Evolutionary conservation across 2,113 vertebrate species (phyloP), one percentile per base, ranked within the genome.

Genomic region (Emydocephalus ijimae): DNA sequence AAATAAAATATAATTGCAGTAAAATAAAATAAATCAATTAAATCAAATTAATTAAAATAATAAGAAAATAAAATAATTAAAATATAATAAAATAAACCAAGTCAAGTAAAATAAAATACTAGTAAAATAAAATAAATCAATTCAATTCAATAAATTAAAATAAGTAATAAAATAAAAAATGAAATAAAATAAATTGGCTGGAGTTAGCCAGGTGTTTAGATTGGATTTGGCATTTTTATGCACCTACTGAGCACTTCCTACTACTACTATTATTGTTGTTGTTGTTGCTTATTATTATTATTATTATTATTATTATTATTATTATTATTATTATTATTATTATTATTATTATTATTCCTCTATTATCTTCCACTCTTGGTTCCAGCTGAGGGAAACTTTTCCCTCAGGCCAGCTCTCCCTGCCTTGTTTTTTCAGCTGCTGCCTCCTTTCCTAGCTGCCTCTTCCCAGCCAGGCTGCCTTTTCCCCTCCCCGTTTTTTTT

Each of bases 211-310:
- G 10, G 29, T 29, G 3, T 64, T 64, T 64, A 64, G 26, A 64
- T 4, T 29, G 61, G 26, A 64, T 29, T 64, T 64, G 61, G 61
- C 26, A 64, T 64, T 64, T 64, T 64, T 64, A 29, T 29, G 26
- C 61, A 64, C 24, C 26, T 29, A 11, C 10, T 29, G 26, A 29
- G 61, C 0, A 11, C 61, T 64, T 64, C 26, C 26, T 10, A n/a
- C 29, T 45, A 5, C 45, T 45, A 45, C 5, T 45, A 45, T 45
- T 45, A 5, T 45, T 45, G 5, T 45, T 45, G 45, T 6, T 45
- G 45, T 1, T 45, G 0, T 1, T 39, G 1, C 1, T 59, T 59
- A 8, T 0, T 9, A 29, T 64, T 64, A 10, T 29, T 24, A 1
- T 59, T 59, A 8, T 59, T 55, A 15, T 55, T 55, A 14, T 15